Evolutionary conservation across 2,797 vertebrate species (phyloP), one percentile per base, ranked within the genome.

Genomic region (Smutsia temminckii): DNA sequence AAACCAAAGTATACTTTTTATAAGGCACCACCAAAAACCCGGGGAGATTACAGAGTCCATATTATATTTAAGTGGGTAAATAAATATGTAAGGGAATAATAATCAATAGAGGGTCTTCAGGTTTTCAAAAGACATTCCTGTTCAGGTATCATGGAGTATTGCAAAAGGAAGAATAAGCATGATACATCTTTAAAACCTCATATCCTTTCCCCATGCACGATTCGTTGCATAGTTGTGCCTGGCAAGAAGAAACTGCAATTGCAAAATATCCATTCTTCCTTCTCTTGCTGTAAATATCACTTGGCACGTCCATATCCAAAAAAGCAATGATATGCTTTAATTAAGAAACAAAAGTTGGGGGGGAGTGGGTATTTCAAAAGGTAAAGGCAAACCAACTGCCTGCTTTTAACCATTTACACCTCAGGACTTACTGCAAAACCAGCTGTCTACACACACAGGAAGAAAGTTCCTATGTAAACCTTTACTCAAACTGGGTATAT

Each of bases 11-110:
- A 90, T 78, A 93, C 63, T 96, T 96, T 83, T 85, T 51, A 37
- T 94, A 97, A 97, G 83, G 90, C 95, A 97, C 90, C 92, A 97
- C 63, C 84, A 94, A 95, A 81, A 93, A 23, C 84, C 55, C 85
- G 93, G 92, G 64, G 49, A 97, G 92, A 94, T 53, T 51, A 46
- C 46, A 74, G 64, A 83, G 83, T 59, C 66, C 40, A 21, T 89
- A 49, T 91, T 80, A 78, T 84, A 84, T 71, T 88, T 85, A 92
- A 63, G 72, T 91, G 72, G 46, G 12, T 89, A 91, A 95, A 92
- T 93, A 96, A 97, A 89, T 79, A 89, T 25, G 49, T 40, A 92
- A 78, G 42, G 42, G 37, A 89, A 96, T 59, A 85, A 92, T 84
- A 85, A 92, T 84, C 85, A 85, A 74, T 6, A 63, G 29, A 51